Conservation (phyloP, 2,797 vertebrate genomes). For the Pteronotus mesoamericanus region DNA sequence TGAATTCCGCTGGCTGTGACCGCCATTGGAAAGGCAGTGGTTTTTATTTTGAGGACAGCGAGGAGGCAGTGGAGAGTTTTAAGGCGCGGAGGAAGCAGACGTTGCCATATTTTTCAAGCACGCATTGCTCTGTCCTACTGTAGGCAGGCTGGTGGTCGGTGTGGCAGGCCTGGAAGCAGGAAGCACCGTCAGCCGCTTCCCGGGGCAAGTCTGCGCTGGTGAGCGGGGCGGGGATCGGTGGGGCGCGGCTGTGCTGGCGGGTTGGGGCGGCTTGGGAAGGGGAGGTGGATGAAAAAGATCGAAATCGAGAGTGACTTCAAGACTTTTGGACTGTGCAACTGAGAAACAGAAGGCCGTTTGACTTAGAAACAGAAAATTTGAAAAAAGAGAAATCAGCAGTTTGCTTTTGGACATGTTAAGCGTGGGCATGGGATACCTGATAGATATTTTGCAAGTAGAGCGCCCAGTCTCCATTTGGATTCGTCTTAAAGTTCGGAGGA, state of each 20-base stretch:
- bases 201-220: neutral
- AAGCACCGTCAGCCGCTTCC: neutral
- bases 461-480: neutral
- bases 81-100: neutral
- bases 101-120: neutral
- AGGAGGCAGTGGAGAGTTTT: neutral
- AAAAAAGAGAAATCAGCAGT: neutral
- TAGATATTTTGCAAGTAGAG: neutral
- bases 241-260: neutral
- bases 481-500: neutral
- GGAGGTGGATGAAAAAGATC: neutral
- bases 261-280: neutral
- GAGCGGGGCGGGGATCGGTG: neutral
- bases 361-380: neutral
- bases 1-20: neutral
- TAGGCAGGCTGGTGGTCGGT: neutral
- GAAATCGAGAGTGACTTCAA: neutral
- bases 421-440: neutral
- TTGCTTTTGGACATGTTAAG: neutral
- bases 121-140: neutral
- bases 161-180: neutral
- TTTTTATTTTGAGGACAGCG: neutral
- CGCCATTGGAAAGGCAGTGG: neutral
- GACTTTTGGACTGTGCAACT: neutral
- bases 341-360: neutral